Base-by-base conservation (phyloP, 1,140 invertebrate genomes). In the Macrosteles quadrilineatus region DNA sequence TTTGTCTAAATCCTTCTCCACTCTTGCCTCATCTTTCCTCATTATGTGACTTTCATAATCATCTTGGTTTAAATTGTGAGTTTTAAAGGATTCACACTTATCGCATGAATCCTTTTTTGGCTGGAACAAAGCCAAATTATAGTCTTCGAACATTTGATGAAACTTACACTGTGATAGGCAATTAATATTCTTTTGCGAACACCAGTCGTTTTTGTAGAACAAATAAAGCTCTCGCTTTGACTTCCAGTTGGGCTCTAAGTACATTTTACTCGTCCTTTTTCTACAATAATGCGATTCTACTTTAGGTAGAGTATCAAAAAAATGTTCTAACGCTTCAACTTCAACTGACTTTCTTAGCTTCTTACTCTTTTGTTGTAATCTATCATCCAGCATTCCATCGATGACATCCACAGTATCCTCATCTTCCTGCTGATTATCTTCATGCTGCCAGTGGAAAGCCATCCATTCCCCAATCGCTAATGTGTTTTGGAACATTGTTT, bases 81-180 rank as follows among this genome's bases (percentile, higher is more conserved):
- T 69, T 75, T 77, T 75, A 73, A 71, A 74, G 62, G 30, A 53
- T 67, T 71, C 74, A 73, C 77, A 80, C n/a, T 75, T 67, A 29
- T 80, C 77, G 69, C 79, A 81, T 25, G 75, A 71, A 73, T 80
- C 78, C 74, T 81, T 81, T 71, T 75, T 76, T 9, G 79, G 80
- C 30, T 74, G 69, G 67, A 72, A 77, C 59, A 78, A 40, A 45
- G 67, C 72, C 65, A 79, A 64, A 67, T 78, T 79, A 30, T 71
- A 67, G 69, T 77, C 75, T 30, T 75, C 70, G 67, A 77, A 74
- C 62, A 75, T 23, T 68, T 76, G 25, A 45, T 50, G 17, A 55
- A 72, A 63, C n/a, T 14, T 45, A 21, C 30, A 66, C 53, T 59
- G 50, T 59, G 57, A 63, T n/a, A 67, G 19, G 12, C 68, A 55